Conservation (phyloP, 2,113 vertebrate genomes). For the Redunca redunca region DNA sequence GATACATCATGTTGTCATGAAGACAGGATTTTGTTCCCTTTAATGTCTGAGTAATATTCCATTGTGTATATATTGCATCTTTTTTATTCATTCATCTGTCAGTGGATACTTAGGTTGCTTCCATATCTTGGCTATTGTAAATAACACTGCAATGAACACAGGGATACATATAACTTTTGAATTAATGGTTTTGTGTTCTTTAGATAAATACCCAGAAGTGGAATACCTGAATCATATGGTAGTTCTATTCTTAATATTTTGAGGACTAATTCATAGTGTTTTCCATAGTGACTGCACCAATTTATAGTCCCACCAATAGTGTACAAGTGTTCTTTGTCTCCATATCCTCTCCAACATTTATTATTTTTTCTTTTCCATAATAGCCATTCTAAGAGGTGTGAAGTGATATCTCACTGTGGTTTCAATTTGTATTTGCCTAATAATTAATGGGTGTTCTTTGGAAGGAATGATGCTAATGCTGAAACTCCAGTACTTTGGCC, state of each 20-base stretch:
- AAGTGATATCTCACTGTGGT: neutral
- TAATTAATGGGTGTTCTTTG: neutral
- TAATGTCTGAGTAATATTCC: neutral
- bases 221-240: neutral
- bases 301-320: neutral
- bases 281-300: neutral
- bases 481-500: too few relatives aligned
- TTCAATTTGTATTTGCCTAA: neutral
- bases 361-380: neutral
- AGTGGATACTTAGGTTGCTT: neutral
- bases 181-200: neutral
- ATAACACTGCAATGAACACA: neutral
- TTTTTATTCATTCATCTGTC: neutral
- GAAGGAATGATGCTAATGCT: too few relatives aligned
- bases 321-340: neutral
- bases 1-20: neutral
- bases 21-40: neutral
- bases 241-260: neutral
- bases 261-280: neutral
- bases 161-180: neutral
- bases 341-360: neutral
- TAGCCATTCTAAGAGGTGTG: neutral
- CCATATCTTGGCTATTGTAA: neutral
- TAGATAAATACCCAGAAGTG: neutral
- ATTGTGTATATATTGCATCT: neutral